Conservation (phyloP, 1,140 invertebrate species). For the Metopolophium dirhodum region DNA sequence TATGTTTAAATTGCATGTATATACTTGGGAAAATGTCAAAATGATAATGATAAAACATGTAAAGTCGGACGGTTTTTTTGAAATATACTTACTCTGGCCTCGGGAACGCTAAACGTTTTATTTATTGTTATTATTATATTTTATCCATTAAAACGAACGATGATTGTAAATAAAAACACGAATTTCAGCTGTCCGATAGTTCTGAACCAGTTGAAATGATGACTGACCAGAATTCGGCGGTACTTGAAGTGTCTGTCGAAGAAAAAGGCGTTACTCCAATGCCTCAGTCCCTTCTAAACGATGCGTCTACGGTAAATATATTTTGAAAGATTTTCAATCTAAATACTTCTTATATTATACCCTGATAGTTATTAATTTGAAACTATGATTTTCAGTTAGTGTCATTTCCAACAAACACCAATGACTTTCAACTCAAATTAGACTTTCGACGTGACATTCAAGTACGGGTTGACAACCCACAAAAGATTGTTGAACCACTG, state of each 20-base stretch:
- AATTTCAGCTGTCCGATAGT: slow-evolving; percentile 19
- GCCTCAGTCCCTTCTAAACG: not conserved
- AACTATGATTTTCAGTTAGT: slow-evolving; percentile 25
- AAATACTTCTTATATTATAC: not conserved
- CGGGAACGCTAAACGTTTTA: not conserved
- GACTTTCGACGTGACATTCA: slow-evolving; percentile 66
- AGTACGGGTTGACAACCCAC: slow-evolving; percentile 78
- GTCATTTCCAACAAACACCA: slow-evolving; percentile 12
- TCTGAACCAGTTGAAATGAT: slow-evolving; percentile 7
- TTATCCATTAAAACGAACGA: too few relatives aligned
- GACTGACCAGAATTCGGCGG: slow-evolving; percentile 36
- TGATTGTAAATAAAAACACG: not conserved
- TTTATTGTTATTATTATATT: not conserved
- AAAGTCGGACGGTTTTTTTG: slow-evolving; percentile 19
- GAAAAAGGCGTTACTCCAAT: not conserved
- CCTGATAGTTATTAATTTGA: not conserved
- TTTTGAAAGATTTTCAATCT: not conserved
- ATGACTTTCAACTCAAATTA: not conserved
- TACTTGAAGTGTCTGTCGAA: slow-evolving; percentile 48
- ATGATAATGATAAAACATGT: slow-evolving; percentile 20
- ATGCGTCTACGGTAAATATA: not conserved
- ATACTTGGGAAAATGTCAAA: slow-evolving; percentile 13
- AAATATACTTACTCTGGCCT: not conserved
- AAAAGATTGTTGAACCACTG: slow-evolving; percentile 77
- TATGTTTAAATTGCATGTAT: slow-evolving; percentile 37